Percentiles rank a stretch among this genome's conserved stretches.
phyloP scores from a whole-genome alignment of 2,797 vertebrate genomes.

The Tarsius wallacei region DNA sequence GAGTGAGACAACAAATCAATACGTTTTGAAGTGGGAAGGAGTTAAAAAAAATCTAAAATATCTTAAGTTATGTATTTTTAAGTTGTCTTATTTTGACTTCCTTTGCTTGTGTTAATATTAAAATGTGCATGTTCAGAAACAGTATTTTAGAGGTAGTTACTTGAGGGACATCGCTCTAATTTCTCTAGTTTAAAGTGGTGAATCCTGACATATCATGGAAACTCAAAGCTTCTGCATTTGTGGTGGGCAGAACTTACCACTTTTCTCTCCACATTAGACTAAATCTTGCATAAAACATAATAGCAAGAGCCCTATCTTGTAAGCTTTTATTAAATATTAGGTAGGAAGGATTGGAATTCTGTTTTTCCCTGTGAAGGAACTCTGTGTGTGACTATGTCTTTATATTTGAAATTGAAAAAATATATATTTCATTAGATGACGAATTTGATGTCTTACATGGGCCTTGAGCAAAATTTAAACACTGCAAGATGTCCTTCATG shows the following conservation, averaged over 20 bases:
- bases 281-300: background rate
- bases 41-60: background rate
- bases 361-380: background rate
- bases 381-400: background rate
- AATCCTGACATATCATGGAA: background rate
- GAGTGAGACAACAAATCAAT: too few relatives aligned
- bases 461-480: slow-evolving; percentile 56
- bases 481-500: background rate
- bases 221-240: background rate
- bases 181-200: background rate
- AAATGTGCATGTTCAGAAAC: rapidly evolving
- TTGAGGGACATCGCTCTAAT: rapidly evolving
- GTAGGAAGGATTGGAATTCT: background rate
- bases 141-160: background rate
- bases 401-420: background rate
- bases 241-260: too few relatives aligned
- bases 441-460: slow-evolving; percentile 69
- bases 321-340: background rate
- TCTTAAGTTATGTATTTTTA: background rate
- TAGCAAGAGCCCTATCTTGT: too few relatives aligned
- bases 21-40: background rate
- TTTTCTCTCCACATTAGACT: background rate
- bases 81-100: background rate
- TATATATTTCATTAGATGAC: slow-evolving; percentile 12
- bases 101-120: background rate